These are phyloP conservation scores for Hipparchia semele DNA, from an alignment of 2,888 invertebrate species.

Conservation along the genomic window DNA sequence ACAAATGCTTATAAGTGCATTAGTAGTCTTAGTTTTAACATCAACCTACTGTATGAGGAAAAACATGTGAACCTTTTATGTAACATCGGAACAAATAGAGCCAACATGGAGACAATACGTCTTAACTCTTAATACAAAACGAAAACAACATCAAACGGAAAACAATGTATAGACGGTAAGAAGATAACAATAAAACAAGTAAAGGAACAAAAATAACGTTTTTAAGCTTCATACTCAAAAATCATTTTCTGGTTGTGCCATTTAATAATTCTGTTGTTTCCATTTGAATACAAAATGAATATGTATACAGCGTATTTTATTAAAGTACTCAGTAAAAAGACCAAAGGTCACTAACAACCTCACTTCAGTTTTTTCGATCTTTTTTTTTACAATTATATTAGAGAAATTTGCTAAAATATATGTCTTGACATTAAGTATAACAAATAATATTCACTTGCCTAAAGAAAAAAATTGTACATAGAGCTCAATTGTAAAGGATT, in stretches of 20 bases:
- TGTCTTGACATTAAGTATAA: no score
- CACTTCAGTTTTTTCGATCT: no score
- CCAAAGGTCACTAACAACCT: no score
- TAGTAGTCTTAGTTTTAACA: conserved; percentile 27
- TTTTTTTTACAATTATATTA: neutral
- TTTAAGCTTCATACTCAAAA: conserved; percentile 47
- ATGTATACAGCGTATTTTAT: neutral
- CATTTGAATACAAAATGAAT: conserved; percentile 31
- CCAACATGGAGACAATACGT: conserved; percentile 29
- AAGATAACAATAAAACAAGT: conserved; percentile 52
- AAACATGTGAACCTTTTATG: conserved; percentile 36
- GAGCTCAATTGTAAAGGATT: no score
- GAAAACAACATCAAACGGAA: conserved; percentile 48
- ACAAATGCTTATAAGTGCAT: conserved; percentile 7
- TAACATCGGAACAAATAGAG: conserved; percentile 35
- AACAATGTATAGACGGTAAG: conserved; percentile 45
- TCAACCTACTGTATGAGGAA: conserved; percentile 33
- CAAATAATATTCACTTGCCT: neutral
- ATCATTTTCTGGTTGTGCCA: conserved; percentile 46
- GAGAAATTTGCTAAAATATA: neutral
- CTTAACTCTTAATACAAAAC: conserved; percentile 37
- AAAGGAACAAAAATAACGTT: conserved; percentile 44
- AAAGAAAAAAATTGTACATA: no score
- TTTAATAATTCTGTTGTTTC: conserved; percentile 50
- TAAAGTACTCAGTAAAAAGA: no score